Evolutionary conservation across 2,113 vertebrate genomes (phyloP).

Genomic region (Strigops habroptila): DNA sequence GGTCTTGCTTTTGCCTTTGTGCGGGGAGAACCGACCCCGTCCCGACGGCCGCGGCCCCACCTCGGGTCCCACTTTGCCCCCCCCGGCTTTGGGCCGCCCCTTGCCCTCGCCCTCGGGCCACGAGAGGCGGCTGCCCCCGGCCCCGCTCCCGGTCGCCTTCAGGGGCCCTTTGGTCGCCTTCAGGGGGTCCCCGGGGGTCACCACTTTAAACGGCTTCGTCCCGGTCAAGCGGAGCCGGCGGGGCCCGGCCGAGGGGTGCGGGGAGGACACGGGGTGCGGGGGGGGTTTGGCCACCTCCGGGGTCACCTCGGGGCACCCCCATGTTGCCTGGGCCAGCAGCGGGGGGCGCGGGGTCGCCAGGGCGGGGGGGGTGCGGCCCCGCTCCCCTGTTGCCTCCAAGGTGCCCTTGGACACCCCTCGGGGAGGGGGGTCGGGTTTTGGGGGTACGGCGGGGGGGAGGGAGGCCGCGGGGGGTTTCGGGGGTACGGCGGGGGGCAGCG

Average conservation of each 20-base stretch:
- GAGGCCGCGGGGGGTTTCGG: no score
- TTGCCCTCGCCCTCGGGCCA: constrained; percentile 88
- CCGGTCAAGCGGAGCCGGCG: constrained; percentile 70
- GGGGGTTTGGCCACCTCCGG: not conserved
- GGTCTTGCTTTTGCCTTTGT: constrained; percentile 92
- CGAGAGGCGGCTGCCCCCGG: constrained; percentile 75
- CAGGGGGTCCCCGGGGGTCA: no score
- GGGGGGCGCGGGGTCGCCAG: constrained; percentile 41
- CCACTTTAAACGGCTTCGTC: constrained; percentile 67
- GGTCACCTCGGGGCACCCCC: constrained; percentile 49
- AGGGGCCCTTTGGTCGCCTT: no score
- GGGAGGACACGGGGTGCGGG: constrained; percentile 39
- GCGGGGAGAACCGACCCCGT: constrained; percentile 76
- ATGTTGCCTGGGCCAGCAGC: constrained; percentile 65
- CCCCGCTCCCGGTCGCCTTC: no score
- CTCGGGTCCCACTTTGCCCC: constrained; percentile 38
- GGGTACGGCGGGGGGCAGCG: no score
- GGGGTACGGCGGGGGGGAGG: no score
- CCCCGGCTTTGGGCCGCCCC: constrained; percentile 57
- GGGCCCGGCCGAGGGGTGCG: constrained; percentile 62
- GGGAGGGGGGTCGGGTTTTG: no score
- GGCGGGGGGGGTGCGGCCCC: no score
- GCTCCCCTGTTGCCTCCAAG: no score
- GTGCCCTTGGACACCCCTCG: no score
- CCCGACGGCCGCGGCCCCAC: constrained; percentile 6